Evolutionary conservation across 2,797 vertebrate species (phyloP).

Genomic region (Schizopygopsis pylzovi): DNA sequence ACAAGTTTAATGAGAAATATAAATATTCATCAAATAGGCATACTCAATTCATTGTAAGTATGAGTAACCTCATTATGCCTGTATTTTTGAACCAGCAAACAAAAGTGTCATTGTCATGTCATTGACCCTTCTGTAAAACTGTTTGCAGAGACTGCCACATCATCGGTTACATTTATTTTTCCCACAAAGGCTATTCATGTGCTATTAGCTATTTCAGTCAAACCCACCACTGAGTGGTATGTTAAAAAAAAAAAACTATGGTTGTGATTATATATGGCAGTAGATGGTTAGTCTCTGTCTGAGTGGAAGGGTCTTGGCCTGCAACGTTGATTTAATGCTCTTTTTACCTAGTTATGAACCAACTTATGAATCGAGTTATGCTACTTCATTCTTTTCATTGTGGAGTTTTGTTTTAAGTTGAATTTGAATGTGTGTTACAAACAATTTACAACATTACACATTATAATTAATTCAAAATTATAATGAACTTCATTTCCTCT

Average conservation of each 20-base stretch:
- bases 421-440: background rate
- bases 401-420: background rate
- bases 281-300: background rate
- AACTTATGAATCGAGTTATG: background rate
- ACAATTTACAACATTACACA: constrained; percentile 18
- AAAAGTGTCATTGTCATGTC: background rate
- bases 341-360: background rate
- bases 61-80: background rate
- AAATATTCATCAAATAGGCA: background rate
- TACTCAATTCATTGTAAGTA: background rate
- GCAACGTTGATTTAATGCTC: background rate
- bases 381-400: background rate
- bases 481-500: constrained; percentile 31
- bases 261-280: background rate
- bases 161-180: background rate
- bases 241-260: background rate
- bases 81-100: background rate
- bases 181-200: background rate
- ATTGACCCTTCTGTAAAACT: background rate
- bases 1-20: background rate
- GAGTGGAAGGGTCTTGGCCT: background rate
- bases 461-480: constrained; percentile 27
- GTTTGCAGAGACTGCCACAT: background rate
- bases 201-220: background rate
- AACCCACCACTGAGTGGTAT: background rate